Evolutionary conservation across 2,113 vertebrate genomes (phyloP).

Genomic region (Romanogobio albipinnatus): DNA sequence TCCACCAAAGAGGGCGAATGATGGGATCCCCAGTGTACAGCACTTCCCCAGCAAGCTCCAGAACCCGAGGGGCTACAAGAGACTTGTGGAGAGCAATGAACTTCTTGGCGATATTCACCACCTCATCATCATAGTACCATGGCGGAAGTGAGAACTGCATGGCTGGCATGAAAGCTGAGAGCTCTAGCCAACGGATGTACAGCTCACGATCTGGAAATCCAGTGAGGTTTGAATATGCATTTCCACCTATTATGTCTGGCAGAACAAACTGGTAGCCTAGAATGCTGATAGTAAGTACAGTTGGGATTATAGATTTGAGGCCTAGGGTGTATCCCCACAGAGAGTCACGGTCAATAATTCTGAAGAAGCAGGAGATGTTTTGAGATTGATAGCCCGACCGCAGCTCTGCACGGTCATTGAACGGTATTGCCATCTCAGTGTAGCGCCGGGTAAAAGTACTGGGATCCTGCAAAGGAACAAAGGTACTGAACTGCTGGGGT

Average conservation of each 20-base stretch:
- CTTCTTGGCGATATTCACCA: constrained; percentile 88
- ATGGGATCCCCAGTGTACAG: constrained; percentile 90
- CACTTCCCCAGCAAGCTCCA: constrained; percentile 89
- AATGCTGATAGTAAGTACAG: constrained; percentile 89
- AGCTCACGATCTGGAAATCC: constrained; percentile 88
- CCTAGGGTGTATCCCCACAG: constrained; percentile 92
- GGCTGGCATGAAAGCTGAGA: constrained; percentile 95
- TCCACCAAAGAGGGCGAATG: constrained; percentile 97
- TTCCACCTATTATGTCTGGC: constrained; percentile 88
- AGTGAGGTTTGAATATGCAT: constrained; percentile 76
- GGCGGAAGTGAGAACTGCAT: constrained; percentile 97
- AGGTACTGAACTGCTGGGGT: constrained; percentile 87
- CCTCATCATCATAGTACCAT: constrained; percentile 89
- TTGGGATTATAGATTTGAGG: constrained; percentile 91
- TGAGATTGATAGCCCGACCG: constrained; percentile 92
- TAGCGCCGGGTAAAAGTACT: constrained; percentile 88
- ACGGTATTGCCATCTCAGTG: constrained; percentile 89
- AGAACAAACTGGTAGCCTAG: constrained; percentile 90
- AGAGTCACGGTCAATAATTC: constrained; percentile 90
- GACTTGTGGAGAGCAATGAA: constrained; percentile 85
- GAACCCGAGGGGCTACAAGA: constrained; percentile 87
- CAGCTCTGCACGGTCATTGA: constrained; percentile 85
- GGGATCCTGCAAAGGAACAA: constrained; percentile 80
- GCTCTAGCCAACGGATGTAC: constrained; percentile 94
- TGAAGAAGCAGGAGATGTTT: constrained; percentile 91